Conservation (phyloP, 2,797 vertebrate genomes). For the Brotula barbata region DNA sequence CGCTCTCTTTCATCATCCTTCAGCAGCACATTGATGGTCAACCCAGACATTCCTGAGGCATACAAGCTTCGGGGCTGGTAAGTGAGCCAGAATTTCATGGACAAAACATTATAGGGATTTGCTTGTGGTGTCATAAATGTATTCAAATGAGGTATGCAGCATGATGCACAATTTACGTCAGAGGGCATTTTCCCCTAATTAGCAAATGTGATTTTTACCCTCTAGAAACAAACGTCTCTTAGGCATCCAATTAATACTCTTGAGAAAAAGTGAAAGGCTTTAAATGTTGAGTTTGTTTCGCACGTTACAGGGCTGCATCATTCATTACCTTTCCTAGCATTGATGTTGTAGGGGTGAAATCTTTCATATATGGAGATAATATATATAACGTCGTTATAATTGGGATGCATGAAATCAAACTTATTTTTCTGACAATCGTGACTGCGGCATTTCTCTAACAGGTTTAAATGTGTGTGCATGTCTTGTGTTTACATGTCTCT, state of each 20-base stretch:
- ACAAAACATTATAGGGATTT: conserved; percentile 32
- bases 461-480: neutral
- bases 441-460: conserved; percentile 23
- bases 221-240: neutral
- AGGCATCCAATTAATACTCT: conserved; percentile 12
- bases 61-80: conserved; percentile 97
- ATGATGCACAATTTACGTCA: neutral
- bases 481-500: neutral
- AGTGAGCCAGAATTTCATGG: conserved; percentile 43
- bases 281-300: conserved; percentile 49
- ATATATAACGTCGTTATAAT: too few species aligned
- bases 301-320: conserved; percentile 47
- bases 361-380: conserved; percentile 70
- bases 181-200: neutral
- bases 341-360: too few species aligned
- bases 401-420: conserved; percentile 49
- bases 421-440: conserved; percentile 50
- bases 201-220: neutral
- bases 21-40: conserved; percentile 90
- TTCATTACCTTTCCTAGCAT: too few species aligned
- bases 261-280: conserved; percentile 46
- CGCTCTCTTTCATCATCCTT: conserved; percentile 90
- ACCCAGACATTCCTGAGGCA: conserved; percentile 95
- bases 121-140: conserved; percentile 1
- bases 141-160: conserved; percentile 14